Evolutionary conservation across 2,888 invertebrate species (phyloP).

Genomic region (Pyrgus malvae): DNA sequence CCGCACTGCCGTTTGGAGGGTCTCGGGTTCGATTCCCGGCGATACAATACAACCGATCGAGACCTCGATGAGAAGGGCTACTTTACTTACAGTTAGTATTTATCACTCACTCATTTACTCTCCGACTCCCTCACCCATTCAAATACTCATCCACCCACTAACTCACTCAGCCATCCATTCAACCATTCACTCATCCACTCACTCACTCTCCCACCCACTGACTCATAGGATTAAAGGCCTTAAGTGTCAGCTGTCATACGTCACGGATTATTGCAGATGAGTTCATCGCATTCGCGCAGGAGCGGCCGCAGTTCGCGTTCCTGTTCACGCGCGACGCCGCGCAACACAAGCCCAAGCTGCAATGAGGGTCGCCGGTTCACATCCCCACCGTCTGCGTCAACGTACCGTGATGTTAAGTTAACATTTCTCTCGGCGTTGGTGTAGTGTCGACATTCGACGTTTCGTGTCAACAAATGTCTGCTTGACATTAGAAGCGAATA

Average conservation of each 20-base stretch:
- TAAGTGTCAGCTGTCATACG: background rate
- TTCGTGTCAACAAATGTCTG: too few relatives aligned
- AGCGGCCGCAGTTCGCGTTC: constrained; percentile 81
- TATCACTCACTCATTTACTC: too few relatives aligned
- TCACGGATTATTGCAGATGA: constrained; percentile 73
- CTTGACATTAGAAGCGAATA: too few relatives aligned
- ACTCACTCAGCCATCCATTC: constrained; percentile 80
- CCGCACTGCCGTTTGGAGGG: too few relatives aligned
- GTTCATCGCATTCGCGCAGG: constrained; percentile 81
- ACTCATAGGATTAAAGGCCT: too few relatives aligned
- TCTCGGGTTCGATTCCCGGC: too few relatives aligned
- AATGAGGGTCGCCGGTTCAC: constrained; percentile 61
- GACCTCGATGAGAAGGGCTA: constrained; percentile 84
- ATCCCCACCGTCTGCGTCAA: constrained; percentile 63
- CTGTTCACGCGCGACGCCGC: constrained; percentile 69
- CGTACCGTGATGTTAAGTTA: constrained; percentile 39
- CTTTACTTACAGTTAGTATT: constrained; percentile 84
- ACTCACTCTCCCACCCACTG: too few relatives aligned
- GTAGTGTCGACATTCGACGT: too few relatives aligned
- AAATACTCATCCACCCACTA: constrained; percentile 69
- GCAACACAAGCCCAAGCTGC: constrained; percentile 61
- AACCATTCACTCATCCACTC: too few relatives aligned
- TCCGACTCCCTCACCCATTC: too few relatives aligned
- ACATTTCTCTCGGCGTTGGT: too few relatives aligned
- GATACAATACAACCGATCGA: constrained; percentile 83